Evolutionary conservation across 2,888 invertebrate genomes (phyloP).

Genomic region (Seira sanloemensis): DNA sequence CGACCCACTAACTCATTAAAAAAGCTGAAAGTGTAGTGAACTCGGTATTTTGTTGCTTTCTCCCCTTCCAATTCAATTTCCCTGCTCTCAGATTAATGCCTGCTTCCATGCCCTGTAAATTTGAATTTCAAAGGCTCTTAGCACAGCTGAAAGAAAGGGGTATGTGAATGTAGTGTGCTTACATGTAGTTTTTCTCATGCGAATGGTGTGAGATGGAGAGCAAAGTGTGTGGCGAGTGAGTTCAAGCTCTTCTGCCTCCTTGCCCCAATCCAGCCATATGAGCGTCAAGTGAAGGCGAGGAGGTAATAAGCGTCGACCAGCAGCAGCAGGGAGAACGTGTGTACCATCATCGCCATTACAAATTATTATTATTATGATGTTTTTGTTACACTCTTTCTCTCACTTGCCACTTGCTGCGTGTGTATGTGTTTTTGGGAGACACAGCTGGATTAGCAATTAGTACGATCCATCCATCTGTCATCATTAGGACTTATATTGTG

Average conservation of each 20-base stretch:
- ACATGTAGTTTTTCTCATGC: no score
- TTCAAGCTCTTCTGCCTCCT: background rate
- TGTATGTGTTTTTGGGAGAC: slow-evolving; percentile 7
- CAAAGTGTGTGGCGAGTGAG: no score
- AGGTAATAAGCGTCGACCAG: background rate
- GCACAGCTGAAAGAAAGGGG: no score
- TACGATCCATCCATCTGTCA: slow-evolving; percentile 60
- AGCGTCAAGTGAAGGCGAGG: background rate
- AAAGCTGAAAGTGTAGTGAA: no score
- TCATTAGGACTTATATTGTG: slow-evolving; percentile 41
- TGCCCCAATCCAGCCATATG: background rate
- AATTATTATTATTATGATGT: slow-evolving; percentile 1
- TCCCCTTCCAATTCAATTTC: no score
- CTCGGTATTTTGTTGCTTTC: no score
- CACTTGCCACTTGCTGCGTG: background rate
- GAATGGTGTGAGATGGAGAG: no score
- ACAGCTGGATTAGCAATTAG: slow-evolving; percentile 63
- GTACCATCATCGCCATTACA: slow-evolving; percentile 11
- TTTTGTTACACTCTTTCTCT: slow-evolving; percentile 2
- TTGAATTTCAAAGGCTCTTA: no score
- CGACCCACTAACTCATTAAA: no score
- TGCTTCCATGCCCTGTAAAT: no score
- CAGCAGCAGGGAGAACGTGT: background rate
- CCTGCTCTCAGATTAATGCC: no score
- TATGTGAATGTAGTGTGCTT: no score